These are phyloP conservation scores for Brenthis hecate DNA, from an alignment of 2,888 invertebrate species.

Conservation along the genomic window DNA sequence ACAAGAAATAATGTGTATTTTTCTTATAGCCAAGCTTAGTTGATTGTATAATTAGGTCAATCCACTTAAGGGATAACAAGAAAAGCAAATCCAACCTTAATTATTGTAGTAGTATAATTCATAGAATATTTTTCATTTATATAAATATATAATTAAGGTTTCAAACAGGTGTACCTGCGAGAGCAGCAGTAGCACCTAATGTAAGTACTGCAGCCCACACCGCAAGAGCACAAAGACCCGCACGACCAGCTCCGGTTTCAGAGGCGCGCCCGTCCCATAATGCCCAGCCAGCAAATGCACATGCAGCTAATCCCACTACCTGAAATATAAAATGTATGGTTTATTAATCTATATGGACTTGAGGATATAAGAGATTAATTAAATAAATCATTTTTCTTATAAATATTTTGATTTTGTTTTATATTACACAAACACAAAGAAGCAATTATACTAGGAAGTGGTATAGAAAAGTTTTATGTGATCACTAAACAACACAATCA, in stretches of 20 bases:
- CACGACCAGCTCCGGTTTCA: conserved; percentile 61
- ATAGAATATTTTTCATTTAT: background rate
- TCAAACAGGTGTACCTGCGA: conserved; percentile 41
- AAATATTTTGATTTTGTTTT: too few relatives aligned
- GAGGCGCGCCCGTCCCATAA: conserved; percentile 65
- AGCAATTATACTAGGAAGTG: too few relatives aligned
- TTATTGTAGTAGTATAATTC: background rate
- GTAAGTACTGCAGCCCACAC: conserved; percentile 64
- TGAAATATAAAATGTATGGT: conserved; percentile 37
- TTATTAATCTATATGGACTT: too few relatives aligned
- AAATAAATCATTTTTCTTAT: too few relatives aligned
- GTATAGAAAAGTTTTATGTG: background rate
- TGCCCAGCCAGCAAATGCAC: conserved; percentile 67
- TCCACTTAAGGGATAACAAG: too few relatives aligned
- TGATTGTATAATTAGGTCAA: too few relatives aligned
- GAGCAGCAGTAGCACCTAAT: conserved; percentile 58
- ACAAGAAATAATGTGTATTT: too few relatives aligned
- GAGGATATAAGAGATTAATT: too few relatives aligned
- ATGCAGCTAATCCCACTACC: conserved; percentile 61
- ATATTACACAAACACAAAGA: too few relatives aligned
- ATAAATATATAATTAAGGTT: too few relatives aligned
- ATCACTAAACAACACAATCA: background rate
- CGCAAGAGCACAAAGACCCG: conserved; percentile 61
- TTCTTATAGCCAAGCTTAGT: too few relatives aligned
- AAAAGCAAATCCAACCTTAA: too few relatives aligned